These are phyloP conservation scores for Himalopsyche tibetana DNA, from an alignment of 2,888 invertebrate genomes.

Conservation along the genomic window DNA sequence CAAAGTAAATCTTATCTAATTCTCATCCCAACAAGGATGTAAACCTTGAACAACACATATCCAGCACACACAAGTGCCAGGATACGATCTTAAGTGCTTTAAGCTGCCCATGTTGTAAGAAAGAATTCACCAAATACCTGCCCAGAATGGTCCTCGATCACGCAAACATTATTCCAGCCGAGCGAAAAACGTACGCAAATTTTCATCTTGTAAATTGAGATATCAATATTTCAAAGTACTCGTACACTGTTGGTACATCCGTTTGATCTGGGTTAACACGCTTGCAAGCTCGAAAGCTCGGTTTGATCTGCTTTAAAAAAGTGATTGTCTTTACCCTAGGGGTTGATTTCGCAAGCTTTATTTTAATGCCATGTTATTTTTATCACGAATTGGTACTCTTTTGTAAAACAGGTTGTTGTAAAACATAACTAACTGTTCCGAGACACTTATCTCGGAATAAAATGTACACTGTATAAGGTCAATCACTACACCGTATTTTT, in stretches of 20 bases:
- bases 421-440: slow-evolving; percentile 18
- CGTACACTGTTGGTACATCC: not conserved
- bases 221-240: slow-evolving; percentile 53
- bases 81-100: slow-evolving; percentile 44
- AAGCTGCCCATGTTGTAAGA: slow-evolving; percentile 28
- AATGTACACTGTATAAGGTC: slow-evolving; percentile 2
- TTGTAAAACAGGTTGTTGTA: not conserved
- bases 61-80: slow-evolving; percentile 44
- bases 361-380: slow-evolving; percentile 21
- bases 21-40: slow-evolving; percentile 36
- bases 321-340: slow-evolving; percentile 34
- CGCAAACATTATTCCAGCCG: slow-evolving; percentile 24
- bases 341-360: slow-evolving; percentile 25
- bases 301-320: slow-evolving; percentile 23
- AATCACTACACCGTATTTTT: not conserved
- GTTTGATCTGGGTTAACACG: slow-evolving; percentile 31
- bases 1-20: slow-evolving; percentile 23
- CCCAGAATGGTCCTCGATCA: slow-evolving; percentile 37
- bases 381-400: slow-evolving; percentile 18
- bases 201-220: slow-evolving; percentile 59
- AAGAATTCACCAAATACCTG: slow-evolving; percentile 22
- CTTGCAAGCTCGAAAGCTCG: slow-evolving; percentile 23
- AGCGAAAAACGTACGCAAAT: slow-evolving; percentile 40
- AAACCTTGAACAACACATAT: slow-evolving; percentile 21
- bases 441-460: not conserved